Evolutionary conservation across 37 sponge, comb jelly and placozoan genomes (phyloP), one percentile per base, ranked within the genome.

Genomic region (Beroe ovata): DNA sequence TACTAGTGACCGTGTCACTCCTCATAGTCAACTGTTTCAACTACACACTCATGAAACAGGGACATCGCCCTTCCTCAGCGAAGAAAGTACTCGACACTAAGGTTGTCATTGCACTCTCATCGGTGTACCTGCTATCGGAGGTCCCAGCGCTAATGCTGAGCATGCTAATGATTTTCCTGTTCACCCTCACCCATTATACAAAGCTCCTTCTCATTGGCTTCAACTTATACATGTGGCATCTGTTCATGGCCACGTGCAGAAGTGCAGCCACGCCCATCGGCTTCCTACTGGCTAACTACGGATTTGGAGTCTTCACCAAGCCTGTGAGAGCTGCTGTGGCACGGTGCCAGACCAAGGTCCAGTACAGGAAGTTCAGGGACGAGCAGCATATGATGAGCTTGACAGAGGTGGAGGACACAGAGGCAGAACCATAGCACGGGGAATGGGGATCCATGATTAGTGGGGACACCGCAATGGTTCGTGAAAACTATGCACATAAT

Each of bases 281-380:
- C 18, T 66, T 32, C 36, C 30, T 66, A 1, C 30, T 34, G 36
- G 34, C 69, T 4, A 66, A 66, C 36, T 32, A 66, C 30, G 69
- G 69, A 4, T 32, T n/a, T n/a, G n/a, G n/a, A n/a, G n/a, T n/a
- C n/a, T n/a, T 66, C 36, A 18, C 14, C 19, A 26, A 29, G 6
- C 69, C 69, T 34, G 69, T 66, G 69, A 26, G 30, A 37, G 14
- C 29, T 18, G 16, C 34, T 11, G 35, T 30, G 30, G 30, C 2
- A 4, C 1, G 11, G 6, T 8, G 29, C 30, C 2, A 33, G 6
- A 18, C 69, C 3, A 34, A 30, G 69, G 18, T 30, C 16, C 29
- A 16, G 33, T 66, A 66, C 69, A 66, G 32, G 36, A 66, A 30
- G 69, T 66, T 66, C 69, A 4, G 16, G 11, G 69, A 30, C 11